Evolutionary conservation across 2,113 vertebrate species (phyloP), one percentile per base, ranked within the genome.

Genomic region (Bubo blakistoni): DNA sequence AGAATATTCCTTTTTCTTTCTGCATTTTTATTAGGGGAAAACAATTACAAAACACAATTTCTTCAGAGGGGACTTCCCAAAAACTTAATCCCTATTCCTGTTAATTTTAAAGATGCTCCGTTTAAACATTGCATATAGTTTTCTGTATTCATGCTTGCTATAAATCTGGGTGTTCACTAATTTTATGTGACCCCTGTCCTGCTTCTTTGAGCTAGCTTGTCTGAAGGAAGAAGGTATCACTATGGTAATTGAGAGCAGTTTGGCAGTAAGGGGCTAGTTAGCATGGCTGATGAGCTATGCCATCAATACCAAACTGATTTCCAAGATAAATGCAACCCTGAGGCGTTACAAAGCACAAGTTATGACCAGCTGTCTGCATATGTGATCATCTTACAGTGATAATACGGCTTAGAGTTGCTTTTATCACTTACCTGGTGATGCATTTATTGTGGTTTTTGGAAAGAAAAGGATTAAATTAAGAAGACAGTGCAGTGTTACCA

Each of bases 221-320:
- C n/a, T 70, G 46, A 29, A 29, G n/a, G 62, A 84, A 54, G 81
- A 27, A 73, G 63, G 17, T 88, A 69, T 88, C 22, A 3, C 79
- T 26, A 34, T 8, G 74, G 81, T 86, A 81, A 92, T 88, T 42
- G 79, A n/a, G 71, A 81, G 86, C 93, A 81, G 79, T 73, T 88
- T 38, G 85, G 82, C 38, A 71, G 46, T 66, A 26, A 49, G 92
- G 92, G 78, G 79, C 47, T 86, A 54, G 65, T 93, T 79, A 91
- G 90, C 92, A 92, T 81, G 42, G 47, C 90, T 94, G 92, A 79
- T 93, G 92, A 93, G 90, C 96, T 95, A 71, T 94, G 88, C 80
- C 76, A 61, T 92, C 85, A 63, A 86, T 91, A 88, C 76, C 92
- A 13, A 93, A 81, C 90, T 71, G 94, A 95, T 94, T 96, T 92